Percentiles rank a stretch among this genome's conserved stretches.
These are phyloP conservation scores for Vimba vimba DNA, from an alignment of 2,113 vertebrate species.

Conservation along the genomic window DNA sequence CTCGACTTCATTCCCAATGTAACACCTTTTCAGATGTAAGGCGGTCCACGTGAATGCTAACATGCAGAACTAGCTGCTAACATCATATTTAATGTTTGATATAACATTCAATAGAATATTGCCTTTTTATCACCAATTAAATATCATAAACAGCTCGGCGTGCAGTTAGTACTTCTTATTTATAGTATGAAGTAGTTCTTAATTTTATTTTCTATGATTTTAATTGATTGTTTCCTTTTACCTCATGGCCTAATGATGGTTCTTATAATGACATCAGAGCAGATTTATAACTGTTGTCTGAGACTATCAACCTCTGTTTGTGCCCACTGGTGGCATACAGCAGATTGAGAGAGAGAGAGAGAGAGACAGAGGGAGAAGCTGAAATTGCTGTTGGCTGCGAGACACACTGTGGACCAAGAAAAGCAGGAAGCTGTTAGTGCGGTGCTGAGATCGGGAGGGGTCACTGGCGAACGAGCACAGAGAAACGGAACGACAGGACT, in stretches of 20 bases:
- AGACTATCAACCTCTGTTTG: background rate
- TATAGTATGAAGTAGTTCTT: background rate
- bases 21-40: constrained; percentile 2
- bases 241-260: background rate
- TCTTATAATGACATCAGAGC: background rate
- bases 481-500: constrained; percentile 45
- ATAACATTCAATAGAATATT: background rate
- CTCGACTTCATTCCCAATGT: background rate
- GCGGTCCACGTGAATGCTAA: background rate
- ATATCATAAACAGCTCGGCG: too few species aligned
- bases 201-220: constrained; percentile 1
- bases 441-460: constrained; percentile 38
- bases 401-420: constrained; percentile 32
- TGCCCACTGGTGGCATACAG: background rate
- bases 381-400: constrained; percentile 7
- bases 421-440: constrained; percentile 38
- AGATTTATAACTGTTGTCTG: constrained; percentile 1
- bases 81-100: constrained; percentile 5
- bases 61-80: background rate
- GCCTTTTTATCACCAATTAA: background rate
- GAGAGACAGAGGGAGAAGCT: background rate
- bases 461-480: constrained; percentile 29
- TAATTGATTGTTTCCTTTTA: background rate
- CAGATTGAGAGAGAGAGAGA: constrained; percentile 10
- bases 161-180: background rate